Percentiles rank a stretch among this genome's conserved stretches.
Evolutionary conservation across 2,113 vertebrate genomes (phyloP).

Genomic region (Equus quagga): DNA sequence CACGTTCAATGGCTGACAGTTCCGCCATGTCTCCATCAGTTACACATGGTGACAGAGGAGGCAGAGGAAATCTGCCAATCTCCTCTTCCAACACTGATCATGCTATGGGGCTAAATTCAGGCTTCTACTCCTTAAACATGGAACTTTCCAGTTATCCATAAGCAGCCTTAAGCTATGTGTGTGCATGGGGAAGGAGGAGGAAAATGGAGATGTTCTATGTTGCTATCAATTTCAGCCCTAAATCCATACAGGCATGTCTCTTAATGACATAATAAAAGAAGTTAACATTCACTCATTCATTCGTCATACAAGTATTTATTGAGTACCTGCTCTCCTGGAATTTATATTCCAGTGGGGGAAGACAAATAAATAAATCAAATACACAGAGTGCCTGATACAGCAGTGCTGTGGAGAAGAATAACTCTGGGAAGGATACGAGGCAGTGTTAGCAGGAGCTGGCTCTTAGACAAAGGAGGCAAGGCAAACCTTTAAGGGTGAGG

Average conservation of each 20-base stretch:
- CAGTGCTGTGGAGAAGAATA: neutral
- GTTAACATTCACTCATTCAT: neutral
- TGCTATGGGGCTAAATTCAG: neutral
- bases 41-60: neutral
- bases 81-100: neutral
- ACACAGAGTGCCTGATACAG: neutral
- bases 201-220: neutral
- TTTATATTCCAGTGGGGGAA: neutral
- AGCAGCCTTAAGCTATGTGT: neutral
- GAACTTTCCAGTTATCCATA: neutral
- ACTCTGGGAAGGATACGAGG: neutral
- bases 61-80: neutral
- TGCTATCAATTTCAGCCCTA: neutral
- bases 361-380: neutral
- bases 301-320: neutral
- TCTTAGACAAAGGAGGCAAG: neutral
- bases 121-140: neutral
- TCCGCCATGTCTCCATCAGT: neutral
- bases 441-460: neutral
- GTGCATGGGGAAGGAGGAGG: accelerated
- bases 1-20: neutral
- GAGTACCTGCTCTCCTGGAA: neutral
- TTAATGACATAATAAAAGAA: neutral
- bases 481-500: neutral
- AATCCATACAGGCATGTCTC: neutral